Base-by-base conservation (phyloP, 2,888 invertebrate species). In the Cheilosia vulpina region DNA sequence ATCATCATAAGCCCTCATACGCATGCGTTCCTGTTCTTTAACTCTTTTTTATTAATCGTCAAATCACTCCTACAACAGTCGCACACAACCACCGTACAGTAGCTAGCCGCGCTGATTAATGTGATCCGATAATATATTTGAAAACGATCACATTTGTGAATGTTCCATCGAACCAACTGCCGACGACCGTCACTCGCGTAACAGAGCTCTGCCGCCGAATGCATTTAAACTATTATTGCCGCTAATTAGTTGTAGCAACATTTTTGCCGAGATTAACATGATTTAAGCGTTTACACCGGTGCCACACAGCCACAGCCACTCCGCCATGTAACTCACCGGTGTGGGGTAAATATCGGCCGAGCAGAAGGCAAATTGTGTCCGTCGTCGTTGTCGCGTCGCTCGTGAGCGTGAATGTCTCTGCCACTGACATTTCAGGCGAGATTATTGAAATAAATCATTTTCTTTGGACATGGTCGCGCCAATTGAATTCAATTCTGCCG, bases 401-500 rank as follows among this genome's bases (percentile, higher is more conserved):
- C 47, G 45, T 47, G 63, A 75, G 27, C 62, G 50, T 58, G 52
- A 55, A 55, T 73, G 50, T 57, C 60, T 62, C 73, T 11, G 50
- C 45, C 58, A 68, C 27, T 84, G 80, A 84, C 80, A 84, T 84
- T 84, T 80, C 50, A 75, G 65, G 24, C 53, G 63, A 80, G 84
- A 80, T 80, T 80, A 80, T 71, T 65, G 75, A 69, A 80, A 84
- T 84, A 84, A 84, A 84, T 84, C 84, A 84, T 80, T 84, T 84
- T 71, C 84, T 80, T 71, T 84, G 80, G 84, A 76, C 80, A 80
- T 76, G 71, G 84, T 84, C 84, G 84, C 84, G 75, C 84, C 84
- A 80, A 66, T 80, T 84, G 84, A 79, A 71, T 75, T 84, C 24
- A 80, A 84, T 79, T 79, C 66, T 53, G 72, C 24, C 15, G 21